Evolutionary conservation across 2,797 vertebrate genomes (phyloP), one percentile per base, ranked within the genome.

Genomic region (Caiman crocodilus): DNA sequence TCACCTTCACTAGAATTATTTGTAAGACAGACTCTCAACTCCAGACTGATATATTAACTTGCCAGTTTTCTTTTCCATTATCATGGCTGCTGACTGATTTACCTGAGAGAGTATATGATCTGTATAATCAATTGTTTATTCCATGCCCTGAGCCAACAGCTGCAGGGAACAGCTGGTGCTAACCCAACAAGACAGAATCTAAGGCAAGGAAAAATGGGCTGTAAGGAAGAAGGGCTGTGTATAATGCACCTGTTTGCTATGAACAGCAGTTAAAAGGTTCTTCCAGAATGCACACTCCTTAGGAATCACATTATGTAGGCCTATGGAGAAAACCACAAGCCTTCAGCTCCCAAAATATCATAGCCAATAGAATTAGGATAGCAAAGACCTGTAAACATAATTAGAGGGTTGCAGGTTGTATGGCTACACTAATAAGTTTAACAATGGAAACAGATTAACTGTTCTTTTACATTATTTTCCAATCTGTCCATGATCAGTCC

Each of bases 71-170:
- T 93, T 93, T 91, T 95, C 94, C 85, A 94, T 95, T 94, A 90
- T 23, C 26, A 85, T 81, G 86, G 73, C 82, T 90, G 50, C 84
- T 91, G 82, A 84, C 82, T 94, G 94, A 97, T 95, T 96, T 95
- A 89, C 85, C 95, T 95, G 87, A 25, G 76, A 78, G 11, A 63
- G 83, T 80, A 85, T 96, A 23, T 91, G 87, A 95, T 95, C 94
- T 95, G 88, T 92, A 77, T 90, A 91, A 95, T 96, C 95, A 94
- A 79, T 93, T 95, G 92, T 92, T 95, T 94, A 88, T 82, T 63
- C 26, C 20, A 2, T 82, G 76, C 88, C 88, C 59, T 89, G 90
- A 93, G 87, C 78, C 73, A 92, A 93, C 90, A 95, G 89, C 85
- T 87, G 75, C 77, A 94, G 76, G 81, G 67, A 88, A 84, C 77